Percentiles rank a stretch among this genome's conserved stretches.
Evolutionary conservation across 2,888 invertebrate genomes (phyloP).

Genomic region (Noctua fimbriata): DNA sequence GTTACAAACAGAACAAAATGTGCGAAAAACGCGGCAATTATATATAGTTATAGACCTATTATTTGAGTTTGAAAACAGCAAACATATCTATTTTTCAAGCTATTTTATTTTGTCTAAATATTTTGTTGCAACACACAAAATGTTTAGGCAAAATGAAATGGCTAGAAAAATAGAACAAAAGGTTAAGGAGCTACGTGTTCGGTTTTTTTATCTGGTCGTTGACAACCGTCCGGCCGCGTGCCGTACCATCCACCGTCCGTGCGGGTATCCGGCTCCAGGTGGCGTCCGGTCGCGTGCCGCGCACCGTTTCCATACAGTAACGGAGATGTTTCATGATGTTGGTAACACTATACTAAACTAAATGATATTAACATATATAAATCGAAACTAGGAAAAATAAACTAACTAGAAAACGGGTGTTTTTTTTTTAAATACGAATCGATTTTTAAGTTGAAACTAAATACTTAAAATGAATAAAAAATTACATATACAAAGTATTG

Average conservation of each 20-base stretch:
- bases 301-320: slow-evolving; percentile 2
- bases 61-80: no score
- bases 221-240: not conserved
- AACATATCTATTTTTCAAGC: no score
- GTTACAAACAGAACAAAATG: no score
- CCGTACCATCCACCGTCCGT: not conserved
- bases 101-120: no score
- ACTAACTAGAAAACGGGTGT: no score
- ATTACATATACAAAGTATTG: not conserved
- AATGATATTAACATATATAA: not conserved
- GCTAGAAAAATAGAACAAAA: not conserved
- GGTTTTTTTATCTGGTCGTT: not conserved
- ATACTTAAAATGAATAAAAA: not conserved
- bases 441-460: no score
- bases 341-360: not conserved
- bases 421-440: no score
- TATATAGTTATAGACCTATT: no score
- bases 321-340: not conserved
- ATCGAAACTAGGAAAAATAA: not conserved
- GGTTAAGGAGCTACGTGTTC: not conserved
- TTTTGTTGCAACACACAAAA: no score
- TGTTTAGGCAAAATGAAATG: not conserved
- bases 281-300: not conserved
- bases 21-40: no score
- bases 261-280: not conserved